Evolutionary conservation across 2,888 invertebrate species (phyloP).

Genomic region (Megamerina dolium): DNA sequence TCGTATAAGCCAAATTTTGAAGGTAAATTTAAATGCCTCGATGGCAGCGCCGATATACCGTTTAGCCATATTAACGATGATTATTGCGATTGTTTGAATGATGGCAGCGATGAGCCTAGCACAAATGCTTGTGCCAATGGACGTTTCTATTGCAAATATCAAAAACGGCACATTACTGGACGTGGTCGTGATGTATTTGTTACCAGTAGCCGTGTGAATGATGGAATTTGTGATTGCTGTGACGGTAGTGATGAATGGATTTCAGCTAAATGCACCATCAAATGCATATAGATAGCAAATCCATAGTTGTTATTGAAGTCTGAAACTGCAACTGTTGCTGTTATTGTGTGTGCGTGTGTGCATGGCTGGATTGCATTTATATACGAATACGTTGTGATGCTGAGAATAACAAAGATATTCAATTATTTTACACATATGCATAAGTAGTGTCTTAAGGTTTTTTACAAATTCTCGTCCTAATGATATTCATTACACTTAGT

Average conservation of each 20-base stretch:
- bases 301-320: background rate
- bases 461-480: too few relatives aligned
- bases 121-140: conserved; percentile 85
- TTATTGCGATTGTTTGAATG: conserved; percentile 75
- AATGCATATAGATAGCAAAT: conserved; percentile 30
- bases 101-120: conserved; percentile 73
- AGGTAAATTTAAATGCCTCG: conserved; percentile 51
- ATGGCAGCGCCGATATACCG: conserved; percentile 50
- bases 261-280: conserved; percentile 33
- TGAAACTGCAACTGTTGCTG: background rate
- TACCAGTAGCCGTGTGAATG: conserved; percentile 80
- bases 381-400: background rate
- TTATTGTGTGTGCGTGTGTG: background rate
- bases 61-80: conserved; percentile 69
- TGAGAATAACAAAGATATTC: too few relatives aligned
- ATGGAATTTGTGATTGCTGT: conserved; percentile 91
- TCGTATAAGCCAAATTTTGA: conserved; percentile 49
- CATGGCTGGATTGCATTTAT: background rate
- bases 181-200: conserved; percentile 50
- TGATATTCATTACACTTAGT: too few relatives aligned
- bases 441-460: too few relatives aligned
- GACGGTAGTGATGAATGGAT: conserved; percentile 85
- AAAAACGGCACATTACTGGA: conserved; percentile 46
- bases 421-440: too few relatives aligned
- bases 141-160: conserved; percentile 68